Percentiles rank a stretch among this genome's conserved stretches.
phyloP scores from a whole-genome alignment of 2,113 vertebrate species.

The Takifugu flavidus region DNA sequence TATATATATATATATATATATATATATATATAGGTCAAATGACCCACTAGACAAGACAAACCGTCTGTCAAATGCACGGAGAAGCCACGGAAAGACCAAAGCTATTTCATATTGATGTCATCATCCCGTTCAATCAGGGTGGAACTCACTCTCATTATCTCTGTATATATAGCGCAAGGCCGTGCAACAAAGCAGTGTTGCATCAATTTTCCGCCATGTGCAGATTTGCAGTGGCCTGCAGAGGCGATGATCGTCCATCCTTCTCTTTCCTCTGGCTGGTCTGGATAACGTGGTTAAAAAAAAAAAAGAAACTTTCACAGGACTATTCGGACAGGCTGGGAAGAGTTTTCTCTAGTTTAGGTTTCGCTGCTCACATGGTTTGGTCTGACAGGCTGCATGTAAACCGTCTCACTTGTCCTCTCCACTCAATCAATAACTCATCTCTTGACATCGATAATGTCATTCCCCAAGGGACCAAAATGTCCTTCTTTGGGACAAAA shows the following conservation, averaged over 20 bases:
- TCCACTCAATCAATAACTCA: constrained; percentile 65
- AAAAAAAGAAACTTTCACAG: constrained; percentile 31
- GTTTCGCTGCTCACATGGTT: constrained; percentile 11
- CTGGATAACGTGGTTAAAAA: constrained; percentile 24
- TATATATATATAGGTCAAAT: constrained; percentile 40
- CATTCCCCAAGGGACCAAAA: constrained; percentile 53
- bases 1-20: too few species aligned
- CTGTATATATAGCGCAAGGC: constrained; percentile 41
- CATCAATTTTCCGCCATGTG: constrained; percentile 52
- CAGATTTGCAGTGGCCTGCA: constrained; percentile 40
- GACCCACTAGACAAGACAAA: constrained; percentile 28
- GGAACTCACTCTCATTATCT: constrained; percentile 56
- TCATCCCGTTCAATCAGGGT: constrained; percentile 59
- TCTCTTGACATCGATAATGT: constrained; percentile 60
- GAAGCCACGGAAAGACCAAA: constrained; percentile 32
- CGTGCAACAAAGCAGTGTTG: constrained; percentile 53
- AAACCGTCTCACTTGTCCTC: constrained; percentile 44
- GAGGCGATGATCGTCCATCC: neutral
- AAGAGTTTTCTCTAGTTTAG: neutral
- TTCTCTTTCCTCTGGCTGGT: constrained; percentile 10
- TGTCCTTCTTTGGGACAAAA: constrained; percentile 59
- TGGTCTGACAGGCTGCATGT: constrained; percentile 33
- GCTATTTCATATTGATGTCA: constrained; percentile 66
- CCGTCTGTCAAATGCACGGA: constrained; percentile 21
- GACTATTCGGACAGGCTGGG: constrained; percentile 11